A percentile compares a stretch with the other conserved stretches of the same genome.
Conservation (phyloP, 2,888 invertebrate species). For the Spatulosminthurus flaviceps region DNA sequence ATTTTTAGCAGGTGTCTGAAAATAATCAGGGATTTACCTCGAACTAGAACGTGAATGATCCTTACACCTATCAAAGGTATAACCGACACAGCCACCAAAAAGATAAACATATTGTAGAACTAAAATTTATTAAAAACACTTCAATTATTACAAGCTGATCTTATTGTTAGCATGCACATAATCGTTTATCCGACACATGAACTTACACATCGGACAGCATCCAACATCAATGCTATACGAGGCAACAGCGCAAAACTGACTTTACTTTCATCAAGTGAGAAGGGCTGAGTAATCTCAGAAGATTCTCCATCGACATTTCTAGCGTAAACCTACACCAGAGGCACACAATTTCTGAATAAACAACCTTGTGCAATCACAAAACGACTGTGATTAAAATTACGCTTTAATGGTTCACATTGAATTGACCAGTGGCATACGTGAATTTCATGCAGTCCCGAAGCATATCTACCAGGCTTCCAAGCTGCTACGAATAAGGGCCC, state of each 20-base stretch:
- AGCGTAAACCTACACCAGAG: neutral
- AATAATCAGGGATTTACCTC: constrained; percentile 67
- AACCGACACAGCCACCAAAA: constrained; percentile 72
- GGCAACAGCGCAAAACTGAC: constrained; percentile 75
- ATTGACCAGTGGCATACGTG: constrained; percentile 67
- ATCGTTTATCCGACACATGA: too few species aligned
- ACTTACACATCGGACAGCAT: constrained; percentile 69
- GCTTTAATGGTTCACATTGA: neutral
- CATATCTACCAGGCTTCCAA: constrained; percentile 78
- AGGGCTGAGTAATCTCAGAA: constrained; percentile 73
- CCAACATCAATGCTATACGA: constrained; percentile 79
- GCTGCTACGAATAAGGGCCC: constrained; percentile 77
- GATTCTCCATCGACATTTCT: constrained; percentile 63
- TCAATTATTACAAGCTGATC: neutral
- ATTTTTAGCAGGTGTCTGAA: too few species aligned
- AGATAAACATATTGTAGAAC: constrained; percentile 78
- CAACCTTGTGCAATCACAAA: neutral
- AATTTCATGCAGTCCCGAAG: constrained; percentile 75
- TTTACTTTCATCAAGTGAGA: constrained; percentile 79
- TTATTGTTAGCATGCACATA: too few species aligned
- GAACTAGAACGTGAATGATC: constrained; percentile 71
- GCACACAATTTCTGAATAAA: constrained; percentile 25
- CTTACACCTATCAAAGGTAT: constrained; percentile 75
- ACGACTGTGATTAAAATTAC: neutral
- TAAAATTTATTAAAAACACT: constrained; percentile 65